phyloP scores from a whole-genome alignment of 2,888 invertebrate species.

The Tetheella fluctuosa region DNA sequence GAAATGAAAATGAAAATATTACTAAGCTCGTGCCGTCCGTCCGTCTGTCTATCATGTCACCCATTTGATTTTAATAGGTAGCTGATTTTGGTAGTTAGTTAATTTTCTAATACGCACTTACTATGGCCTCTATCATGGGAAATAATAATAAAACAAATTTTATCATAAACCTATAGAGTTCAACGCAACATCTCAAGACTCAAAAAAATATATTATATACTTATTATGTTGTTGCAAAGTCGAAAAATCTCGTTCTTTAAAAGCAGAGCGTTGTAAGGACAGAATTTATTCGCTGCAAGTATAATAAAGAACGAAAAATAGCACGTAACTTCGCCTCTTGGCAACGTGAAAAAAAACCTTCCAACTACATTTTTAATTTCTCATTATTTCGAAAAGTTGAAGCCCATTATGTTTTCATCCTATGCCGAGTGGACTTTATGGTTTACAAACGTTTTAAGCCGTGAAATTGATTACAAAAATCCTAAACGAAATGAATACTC shows the following conservation, averaged over 20 bases:
- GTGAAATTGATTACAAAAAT: slow-evolving; percentile 52
- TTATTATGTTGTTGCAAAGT: no score
- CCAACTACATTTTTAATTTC: slow-evolving; percentile 56
- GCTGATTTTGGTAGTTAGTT: no score
- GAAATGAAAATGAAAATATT: no score
- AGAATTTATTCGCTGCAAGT: slow-evolving; percentile 21
- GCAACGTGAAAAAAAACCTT: slow-evolving; percentile 26
- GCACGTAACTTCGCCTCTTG: slow-evolving; percentile 31
- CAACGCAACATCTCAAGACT: no score
- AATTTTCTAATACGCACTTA: no score
- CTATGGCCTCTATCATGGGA: no score
- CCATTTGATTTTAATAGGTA: no score
- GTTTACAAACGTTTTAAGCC: slow-evolving; percentile 43
- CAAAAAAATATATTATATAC: no score
- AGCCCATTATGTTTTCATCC: slow-evolving; percentile 39
- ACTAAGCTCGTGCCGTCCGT: no score
- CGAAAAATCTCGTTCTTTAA: not conserved
- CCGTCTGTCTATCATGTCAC: no score
- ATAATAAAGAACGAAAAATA: slow-evolving; percentile 28
- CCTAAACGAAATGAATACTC: slow-evolving; percentile 39
- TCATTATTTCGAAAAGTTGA: slow-evolving; percentile 49
- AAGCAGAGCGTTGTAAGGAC: slow-evolving; percentile 12
- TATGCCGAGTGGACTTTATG: slow-evolving; percentile 35
- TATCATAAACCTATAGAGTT: no score
- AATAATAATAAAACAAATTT: no score